Evolutionary conservation across 2,888 invertebrate species (phyloP).

Genomic region (Athrips mouffetella): DNA sequence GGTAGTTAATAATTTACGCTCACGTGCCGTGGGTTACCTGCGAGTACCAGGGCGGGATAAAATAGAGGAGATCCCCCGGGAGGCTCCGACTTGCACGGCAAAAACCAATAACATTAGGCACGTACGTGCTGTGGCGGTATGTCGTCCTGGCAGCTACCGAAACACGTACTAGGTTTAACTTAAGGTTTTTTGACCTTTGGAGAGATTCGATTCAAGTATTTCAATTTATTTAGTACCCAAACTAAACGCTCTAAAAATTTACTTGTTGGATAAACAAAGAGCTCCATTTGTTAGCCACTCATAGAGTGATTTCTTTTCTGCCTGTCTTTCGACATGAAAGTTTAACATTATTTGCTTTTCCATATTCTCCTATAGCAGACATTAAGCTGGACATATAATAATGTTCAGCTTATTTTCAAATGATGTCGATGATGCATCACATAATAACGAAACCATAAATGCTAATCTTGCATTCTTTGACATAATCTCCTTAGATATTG

Average conservation of each 20-base stretch:
- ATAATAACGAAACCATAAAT: too few relatives aligned
- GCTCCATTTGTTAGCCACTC: too few relatives aligned
- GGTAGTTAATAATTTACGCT: slow-evolving; percentile 45
- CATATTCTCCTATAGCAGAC: too few relatives aligned
- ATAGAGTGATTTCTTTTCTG: too few relatives aligned
- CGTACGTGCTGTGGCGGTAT: slow-evolving; percentile 51
- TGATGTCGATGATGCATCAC: too few relatives aligned
- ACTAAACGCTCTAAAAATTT: background rate
- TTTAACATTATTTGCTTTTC: too few relatives aligned
- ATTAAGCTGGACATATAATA: too few relatives aligned
- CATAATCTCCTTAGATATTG: too few relatives aligned
- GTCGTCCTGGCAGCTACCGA: slow-evolving; percentile 42
- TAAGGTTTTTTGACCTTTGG: slow-evolving; percentile 11
- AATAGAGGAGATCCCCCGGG: slow-evolving; percentile 59
- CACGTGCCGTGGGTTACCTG: slow-evolving; percentile 40
- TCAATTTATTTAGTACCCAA: background rate
- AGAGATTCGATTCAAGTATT: background rate
- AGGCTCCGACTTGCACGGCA: slow-evolving; percentile 46
- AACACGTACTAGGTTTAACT: slow-evolving; percentile 21
- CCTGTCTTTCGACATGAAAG: too few relatives aligned
- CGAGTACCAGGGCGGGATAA: slow-evolving; percentile 53
- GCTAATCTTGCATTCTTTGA: too few relatives aligned
- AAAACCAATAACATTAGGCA: slow-evolving; percentile 71
- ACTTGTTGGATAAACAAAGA: too few relatives aligned
- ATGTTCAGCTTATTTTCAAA: too few relatives aligned